Evolutionary conservation across 2,797 vertebrate species (phyloP).

Genomic region (Vipera latastei): DNA sequence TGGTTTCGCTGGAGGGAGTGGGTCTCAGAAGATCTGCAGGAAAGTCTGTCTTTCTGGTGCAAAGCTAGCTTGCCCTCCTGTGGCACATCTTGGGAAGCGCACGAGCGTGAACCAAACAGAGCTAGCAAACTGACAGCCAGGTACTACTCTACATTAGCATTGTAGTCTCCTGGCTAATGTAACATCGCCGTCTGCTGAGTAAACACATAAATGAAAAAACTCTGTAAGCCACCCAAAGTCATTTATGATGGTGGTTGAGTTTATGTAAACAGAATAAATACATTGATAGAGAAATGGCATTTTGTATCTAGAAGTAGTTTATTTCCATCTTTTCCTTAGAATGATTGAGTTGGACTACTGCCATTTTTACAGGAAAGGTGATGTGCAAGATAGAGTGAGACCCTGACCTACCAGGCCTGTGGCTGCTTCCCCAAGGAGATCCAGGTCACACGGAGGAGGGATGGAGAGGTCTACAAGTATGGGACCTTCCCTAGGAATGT

Average conservation of each 20-base stretch:
- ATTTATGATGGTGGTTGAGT: neutral
- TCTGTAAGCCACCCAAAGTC: neutral
- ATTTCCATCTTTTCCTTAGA: neutral
- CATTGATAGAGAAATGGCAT: neutral
- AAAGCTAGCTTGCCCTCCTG: neutral
- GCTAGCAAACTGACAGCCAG: neutral
- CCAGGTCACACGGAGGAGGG: too few species aligned
- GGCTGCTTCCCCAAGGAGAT: too few species aligned
- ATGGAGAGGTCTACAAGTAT: too few species aligned
- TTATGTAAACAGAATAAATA: neutral
- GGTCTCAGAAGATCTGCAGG: neutral
- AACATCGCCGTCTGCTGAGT: neutral
- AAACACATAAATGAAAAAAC: neutral
- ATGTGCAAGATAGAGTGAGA: too few species aligned
- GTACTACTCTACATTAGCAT: neutral
- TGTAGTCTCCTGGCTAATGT: neutral
- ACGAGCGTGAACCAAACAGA: accelerated
- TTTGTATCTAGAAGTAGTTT: neutral
- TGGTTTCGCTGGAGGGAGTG: neutral
- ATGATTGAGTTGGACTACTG: neutral
- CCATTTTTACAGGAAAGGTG: neutral
- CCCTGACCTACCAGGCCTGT: too few species aligned
- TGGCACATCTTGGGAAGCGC: neutral
- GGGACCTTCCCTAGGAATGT: too few species aligned
- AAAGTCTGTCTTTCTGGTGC: neutral